phyloP scores from a whole-genome alignment of 2,113 vertebrate species.

The Xiphophorus maculatus region DNA sequence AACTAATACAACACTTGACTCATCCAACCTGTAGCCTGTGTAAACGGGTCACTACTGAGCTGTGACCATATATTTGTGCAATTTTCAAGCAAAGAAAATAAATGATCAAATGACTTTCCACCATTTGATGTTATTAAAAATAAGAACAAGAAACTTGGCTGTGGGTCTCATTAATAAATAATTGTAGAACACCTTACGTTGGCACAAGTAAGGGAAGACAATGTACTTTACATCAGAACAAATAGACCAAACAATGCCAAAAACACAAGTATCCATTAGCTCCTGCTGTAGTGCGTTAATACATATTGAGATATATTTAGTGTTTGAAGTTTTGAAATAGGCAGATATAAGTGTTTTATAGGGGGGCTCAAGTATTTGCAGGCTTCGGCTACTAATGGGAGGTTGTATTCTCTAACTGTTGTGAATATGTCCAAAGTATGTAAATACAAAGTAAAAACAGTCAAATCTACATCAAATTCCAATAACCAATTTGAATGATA shows the following conservation, averaged over 20 bases:
- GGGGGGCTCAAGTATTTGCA: no score
- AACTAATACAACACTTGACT: slow-evolving; percentile 54
- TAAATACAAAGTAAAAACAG: not conserved
- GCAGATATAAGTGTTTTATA: no score
- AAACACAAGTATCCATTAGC: not conserved
- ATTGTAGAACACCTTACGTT: no score
- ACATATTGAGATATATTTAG: no score
- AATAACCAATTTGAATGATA: not conserved
- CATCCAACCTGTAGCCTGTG: slow-evolving; percentile 33
- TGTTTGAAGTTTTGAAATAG: no score
- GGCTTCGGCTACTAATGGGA: no score
- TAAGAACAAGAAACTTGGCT: not conserved
- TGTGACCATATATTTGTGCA: slow-evolving; percentile 66
- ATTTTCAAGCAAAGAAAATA: slow-evolving; percentile 72
- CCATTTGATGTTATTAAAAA: slow-evolving; percentile 45
- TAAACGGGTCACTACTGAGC: slow-evolving; percentile 46
- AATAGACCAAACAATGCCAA: not conserved
- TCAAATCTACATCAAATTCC: not conserved
- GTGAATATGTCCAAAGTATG: no score
- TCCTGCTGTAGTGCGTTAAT: no score
- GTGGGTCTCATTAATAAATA: not conserved
- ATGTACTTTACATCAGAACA: not conserved
- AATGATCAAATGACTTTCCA: slow-evolving; percentile 70
- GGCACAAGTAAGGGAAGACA: no score
- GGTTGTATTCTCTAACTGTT: no score